Conservation (phyloP, 2,113 vertebrate genomes). For the Charina bottae region DNA sequence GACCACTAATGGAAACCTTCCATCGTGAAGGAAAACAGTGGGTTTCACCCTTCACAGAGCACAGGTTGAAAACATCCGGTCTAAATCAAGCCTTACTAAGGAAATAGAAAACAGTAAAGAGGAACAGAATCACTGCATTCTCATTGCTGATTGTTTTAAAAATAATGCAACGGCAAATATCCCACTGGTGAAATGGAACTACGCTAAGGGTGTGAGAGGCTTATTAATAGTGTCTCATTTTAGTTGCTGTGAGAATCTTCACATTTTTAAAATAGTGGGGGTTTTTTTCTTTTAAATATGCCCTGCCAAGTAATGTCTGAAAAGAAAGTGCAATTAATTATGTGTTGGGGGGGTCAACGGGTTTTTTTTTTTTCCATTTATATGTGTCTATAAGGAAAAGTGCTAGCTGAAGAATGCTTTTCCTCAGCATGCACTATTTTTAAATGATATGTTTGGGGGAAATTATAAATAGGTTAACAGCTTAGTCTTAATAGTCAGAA, state of each 20-base stretch:
- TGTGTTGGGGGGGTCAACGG: neutral
- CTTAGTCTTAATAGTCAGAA: slow-evolving; percentile 44
- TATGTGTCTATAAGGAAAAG: slow-evolving; percentile 29
- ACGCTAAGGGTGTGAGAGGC: slow-evolving; percentile 31
- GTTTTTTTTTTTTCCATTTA: slow-evolving; percentile 28
- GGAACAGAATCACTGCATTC: slow-evolving; percentile 36
- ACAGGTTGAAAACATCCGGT: slow-evolving; percentile 23
- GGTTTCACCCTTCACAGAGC: slow-evolving; percentile 17
- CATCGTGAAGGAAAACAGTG: neutral
- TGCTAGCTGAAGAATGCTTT: slow-evolving; percentile 37
- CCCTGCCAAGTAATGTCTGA: neutral
- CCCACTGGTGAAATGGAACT: slow-evolving; percentile 43
- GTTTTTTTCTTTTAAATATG: neutral
- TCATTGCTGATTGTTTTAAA: slow-evolving; percentile 34
- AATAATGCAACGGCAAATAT: slow-evolving; percentile 39
- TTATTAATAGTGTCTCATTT: slow-evolving; percentile 45
- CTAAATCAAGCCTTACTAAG: slow-evolving; percentile 25
- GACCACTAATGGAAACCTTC: neutral
- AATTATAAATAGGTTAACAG: slow-evolving; percentile 50
- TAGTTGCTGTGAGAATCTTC: slow-evolving; percentile 34
- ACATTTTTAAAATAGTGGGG: slow-evolving; percentile 25
- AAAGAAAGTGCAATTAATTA: slow-evolving; percentile 31
- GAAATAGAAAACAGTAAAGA: slow-evolving; percentile 35
- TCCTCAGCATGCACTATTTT: slow-evolving; percentile 48
- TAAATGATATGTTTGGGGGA: slow-evolving; percentile 47